Base-by-base conservation (phyloP, 2,113 vertebrate genomes). In the Micronycteris hirsuta region DNA sequence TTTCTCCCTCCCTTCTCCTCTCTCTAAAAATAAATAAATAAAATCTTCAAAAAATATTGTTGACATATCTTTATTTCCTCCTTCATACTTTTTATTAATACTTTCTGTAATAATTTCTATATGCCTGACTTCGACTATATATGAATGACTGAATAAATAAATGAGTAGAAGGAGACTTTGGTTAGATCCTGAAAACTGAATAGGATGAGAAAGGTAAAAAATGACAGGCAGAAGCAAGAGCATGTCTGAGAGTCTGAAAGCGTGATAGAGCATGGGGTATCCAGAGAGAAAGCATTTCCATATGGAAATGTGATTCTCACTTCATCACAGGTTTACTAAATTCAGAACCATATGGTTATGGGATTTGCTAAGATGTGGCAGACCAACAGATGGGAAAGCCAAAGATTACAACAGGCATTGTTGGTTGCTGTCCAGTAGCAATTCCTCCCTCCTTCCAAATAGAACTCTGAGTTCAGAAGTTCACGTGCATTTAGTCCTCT, bases 281-380 rank as follows among this genome's bases (percentile, higher is more conserved):
- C 65, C 33, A 67, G 70, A 89, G 16, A 84, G 56, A 94, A 93
- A 88, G 90, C 11, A 91, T 13, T 94, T 94, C 85, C 94, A 91
- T 86, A 91, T 71, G 81, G 88, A 91, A 93, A 65, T 11, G 31
- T 80, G 91, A 92, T 87, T 85, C 81, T 97, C 85, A 96, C 56
- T 96, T 95, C 56, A 71, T 89, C 86, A 86, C 81, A 76, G 31
- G 31, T 33, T 45, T 28, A 82, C 52, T 92, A 58, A 95, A 89
- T 82, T 82, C 45, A 92, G 47, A 94, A 56, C 47, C 91, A 96
- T 90, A 47, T 95, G 94, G 56, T 77, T 81, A 74, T 28, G 28
- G 26, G 52, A 84, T 96, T 93, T 58, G 1, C 91, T 77, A 61
- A 77, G 52, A 95, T 87, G 71, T 83, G 33, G 22, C n/a, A 95